Evolutionary conservation across 1,140 invertebrate species (phyloP), one percentile per base, ranked within the genome.

Genomic region (Sarcophaga peregrina): DNA sequence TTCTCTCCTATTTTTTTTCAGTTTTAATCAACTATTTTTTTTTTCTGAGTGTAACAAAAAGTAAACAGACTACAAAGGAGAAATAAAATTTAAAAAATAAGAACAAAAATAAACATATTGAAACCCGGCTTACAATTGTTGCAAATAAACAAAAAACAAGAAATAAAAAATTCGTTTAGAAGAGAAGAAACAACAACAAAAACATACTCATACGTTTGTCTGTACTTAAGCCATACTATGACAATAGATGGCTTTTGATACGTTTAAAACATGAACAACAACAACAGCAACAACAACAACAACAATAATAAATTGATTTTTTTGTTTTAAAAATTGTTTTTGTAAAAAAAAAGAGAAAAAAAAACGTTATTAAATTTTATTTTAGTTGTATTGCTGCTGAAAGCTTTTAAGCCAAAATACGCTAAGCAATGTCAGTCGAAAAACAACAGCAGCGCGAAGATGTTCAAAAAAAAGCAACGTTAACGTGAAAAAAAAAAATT

Each of bases 361-460:
- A 68, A 20, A 37, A 68, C 62, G 20, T 7, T 58, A 58, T n/a
- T 37, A 37, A 37, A 37, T 37, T 37, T 37, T 37, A 4, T 37
- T 37, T 37, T n/a, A n/a, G n/a, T n/a, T 73, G 46, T 48, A 8
- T 46, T 48, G 46, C n/a, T 48, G 46, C 46, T 10, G n/a, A 78
- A 50, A 78, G 75, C 75, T 78, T 78, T 68, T 78, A 78, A 78
- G 75, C 75, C 75, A 78, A 78, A 78, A 25, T 15, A 17, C 11
- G 20, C n/a, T 20, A 76, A 78, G 47, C 17, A 48, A n/a, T 50
- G 75, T n/a, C 25, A 78, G 75, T 78, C 75, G 75, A 78, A 78
- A 78, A 52, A 25, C 75, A 50, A 78, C 75, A 47, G 75, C 25
- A 47, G 75, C 75, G 75, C 75, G 75, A 78, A 78, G 75, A 78